These are phyloP conservation scores for Mus spicilegus DNA, from an alignment of 2,113 vertebrate genomes.

Conservation along the genomic window DNA sequence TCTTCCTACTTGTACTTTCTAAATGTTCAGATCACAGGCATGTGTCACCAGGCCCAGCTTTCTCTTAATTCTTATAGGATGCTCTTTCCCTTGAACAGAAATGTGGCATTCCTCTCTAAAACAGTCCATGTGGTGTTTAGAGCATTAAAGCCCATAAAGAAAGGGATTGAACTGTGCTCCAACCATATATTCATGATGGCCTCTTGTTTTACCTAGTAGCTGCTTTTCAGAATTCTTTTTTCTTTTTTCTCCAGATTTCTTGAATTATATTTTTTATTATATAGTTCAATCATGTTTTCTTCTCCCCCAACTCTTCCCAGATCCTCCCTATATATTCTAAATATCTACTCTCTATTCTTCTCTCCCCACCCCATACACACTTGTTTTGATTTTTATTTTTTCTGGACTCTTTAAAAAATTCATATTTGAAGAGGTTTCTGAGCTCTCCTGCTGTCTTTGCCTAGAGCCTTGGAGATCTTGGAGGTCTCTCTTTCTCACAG, in stretches of 20 bases:
- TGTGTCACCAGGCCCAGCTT: background rate
- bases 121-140: conserved; percentile 33
- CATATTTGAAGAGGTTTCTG: conserved; percentile 38
- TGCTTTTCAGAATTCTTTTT: conserved; percentile 43
- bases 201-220: background rate
- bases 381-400: background rate
- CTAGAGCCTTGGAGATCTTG: background rate
- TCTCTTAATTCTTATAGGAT: conserved; percentile 26
- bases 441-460: background rate
- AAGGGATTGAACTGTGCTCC: conserved; percentile 34
- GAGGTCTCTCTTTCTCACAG: background rate
- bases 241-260: background rate
- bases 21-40: background rate
- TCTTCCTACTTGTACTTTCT: background rate
- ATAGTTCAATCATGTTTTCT: background rate
- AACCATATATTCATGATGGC: conserved; percentile 20
- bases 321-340: background rate
- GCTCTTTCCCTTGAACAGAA: background rate
- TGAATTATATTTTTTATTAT: background rate
- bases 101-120: background rate
- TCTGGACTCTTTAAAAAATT: conserved; percentile 34
- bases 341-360: too few species aligned
- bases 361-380: too few species aligned
- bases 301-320: background rate
- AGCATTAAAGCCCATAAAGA: conserved; percentile 38